Evolutionary conservation across 2,113 vertebrate genomes (phyloP), one percentile per base, ranked within the genome.

Genomic region (Neoarius graeffei): DNA sequence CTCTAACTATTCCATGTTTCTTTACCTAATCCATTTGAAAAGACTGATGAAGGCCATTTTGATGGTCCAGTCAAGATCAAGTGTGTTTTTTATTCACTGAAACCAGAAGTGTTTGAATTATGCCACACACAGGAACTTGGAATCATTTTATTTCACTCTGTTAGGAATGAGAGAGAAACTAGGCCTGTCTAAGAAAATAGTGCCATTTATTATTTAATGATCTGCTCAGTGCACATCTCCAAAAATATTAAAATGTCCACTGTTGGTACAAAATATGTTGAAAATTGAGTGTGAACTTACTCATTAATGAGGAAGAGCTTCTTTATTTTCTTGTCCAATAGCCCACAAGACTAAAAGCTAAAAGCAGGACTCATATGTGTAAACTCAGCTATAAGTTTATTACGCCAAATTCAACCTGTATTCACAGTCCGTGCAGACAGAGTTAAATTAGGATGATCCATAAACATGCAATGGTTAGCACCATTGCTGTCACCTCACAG

Each of bases 11-110:
- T 48, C 15, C 20, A 62, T 62, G 15, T 66, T 42, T 66, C 35
- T 35, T 66, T 64, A 42, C 19, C 35, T 71, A 73, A 9, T 48
- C 42, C 60, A n/a, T 13, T 66, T 67, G 14, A 83, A 13, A 42
- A 84, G 60, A 10, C 50, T 84, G 13, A 67, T 48, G 30, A 83
- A 88, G 56, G 71, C 20, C 62, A 20, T 52, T 84, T 74, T 52
- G 77, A 64, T 23, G 54, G 69, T 62, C 30, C 67, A 50, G 27
- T 59, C 66, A 23, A n/a, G 42, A 52, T 85, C 62, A 81, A 85
- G 74, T 59, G 83, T 62, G 42, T 35, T 42, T 81, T 88, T 73
- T 60, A 82, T 60, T 85, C 2, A 50, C 30, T 69, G 35, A 17
- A 35, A 27, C 52, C 52, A 71, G 64, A 48, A 69, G 59, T 23